These are phyloP conservation scores for Caenorhabditis briggsae DNA, from an alignment of 1,140 invertebrate species.

Conservation along the genomic window DNA sequence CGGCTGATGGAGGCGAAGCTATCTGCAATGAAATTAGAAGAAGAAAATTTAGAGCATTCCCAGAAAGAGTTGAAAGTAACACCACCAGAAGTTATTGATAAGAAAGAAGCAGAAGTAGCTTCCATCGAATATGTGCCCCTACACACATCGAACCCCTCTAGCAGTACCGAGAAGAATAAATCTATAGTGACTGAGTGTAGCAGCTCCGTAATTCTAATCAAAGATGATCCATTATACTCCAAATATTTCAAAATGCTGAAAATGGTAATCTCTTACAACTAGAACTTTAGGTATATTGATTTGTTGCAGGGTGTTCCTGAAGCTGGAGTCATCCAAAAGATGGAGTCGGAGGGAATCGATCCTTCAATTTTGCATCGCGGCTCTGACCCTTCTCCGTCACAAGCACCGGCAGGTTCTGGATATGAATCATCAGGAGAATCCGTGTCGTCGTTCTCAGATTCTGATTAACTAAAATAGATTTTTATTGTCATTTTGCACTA, in stretches of 20 bases:
- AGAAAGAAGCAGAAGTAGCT: too few species aligned
- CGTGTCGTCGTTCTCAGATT: constrained; percentile 11
- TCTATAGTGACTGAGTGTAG: background rate
- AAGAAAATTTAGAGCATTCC: background rate
- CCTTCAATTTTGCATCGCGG: background rate
- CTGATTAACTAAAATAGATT: background rate
- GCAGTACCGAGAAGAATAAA: background rate
- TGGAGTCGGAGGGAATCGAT: constrained; percentile 37
- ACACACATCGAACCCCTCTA: background rate
- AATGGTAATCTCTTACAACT: background rate
- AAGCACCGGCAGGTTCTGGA: too few species aligned
- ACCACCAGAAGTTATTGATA: too few species aligned
- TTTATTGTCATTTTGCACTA: background rate
- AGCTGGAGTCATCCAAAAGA: constrained; percentile 36
- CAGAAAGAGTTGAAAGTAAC: background rate
- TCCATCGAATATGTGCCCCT: background rate
- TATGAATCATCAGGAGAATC: constrained; percentile 39
- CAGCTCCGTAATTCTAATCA: background rate
- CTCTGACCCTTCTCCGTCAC: background rate
- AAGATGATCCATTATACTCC: background rate
- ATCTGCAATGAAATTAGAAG: background rate
- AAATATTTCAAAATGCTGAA: constrained; percentile 51
- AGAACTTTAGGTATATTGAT: background rate
- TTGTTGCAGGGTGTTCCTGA: constrained; percentile 22
- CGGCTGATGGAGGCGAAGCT: constrained; percentile 17